Conservation (phyloP, 2,797 vertebrate species). For the Danio aesculapii region DNA sequence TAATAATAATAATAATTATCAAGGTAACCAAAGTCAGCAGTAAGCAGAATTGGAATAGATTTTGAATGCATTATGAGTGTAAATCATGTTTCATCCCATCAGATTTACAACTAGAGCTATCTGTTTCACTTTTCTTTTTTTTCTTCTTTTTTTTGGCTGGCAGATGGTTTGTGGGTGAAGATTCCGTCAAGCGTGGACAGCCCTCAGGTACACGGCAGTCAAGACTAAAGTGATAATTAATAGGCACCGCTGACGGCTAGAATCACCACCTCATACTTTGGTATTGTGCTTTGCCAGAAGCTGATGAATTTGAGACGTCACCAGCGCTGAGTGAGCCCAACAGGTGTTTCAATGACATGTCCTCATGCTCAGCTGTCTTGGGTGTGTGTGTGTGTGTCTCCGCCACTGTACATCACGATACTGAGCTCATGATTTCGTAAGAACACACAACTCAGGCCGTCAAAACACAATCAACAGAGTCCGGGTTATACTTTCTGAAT, state of each 20-base stretch:
- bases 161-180: constrained; percentile 34
- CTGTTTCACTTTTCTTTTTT: neutral
- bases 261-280: constrained; percentile 50
- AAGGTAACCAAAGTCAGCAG: too few species aligned
- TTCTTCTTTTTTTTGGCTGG: neutral
- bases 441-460: neutral
- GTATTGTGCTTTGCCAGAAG: constrained; percentile 41
- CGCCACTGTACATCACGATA: constrained; percentile 13
- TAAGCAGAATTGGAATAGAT: too few species aligned
- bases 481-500: too few species aligned
- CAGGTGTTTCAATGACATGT: constrained; percentile 57
- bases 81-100: constrained; percentile 5
- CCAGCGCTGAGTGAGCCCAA: constrained; percentile 51
- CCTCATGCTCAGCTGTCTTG: constrained; percentile 47
- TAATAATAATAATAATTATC: too few species aligned
- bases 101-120: constrained; percentile 9
- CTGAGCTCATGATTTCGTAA: constrained; percentile 39
- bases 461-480: constrained; percentile 16
- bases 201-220: constrained; percentile 50
- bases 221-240: constrained; percentile 62
- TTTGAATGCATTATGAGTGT: too few species aligned
- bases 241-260: constrained; percentile 55
- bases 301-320: constrained; percentile 45
- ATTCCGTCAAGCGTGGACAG: constrained; percentile 51
- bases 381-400: constrained; percentile 28